These are phyloP conservation scores for Criorhina ranunculi DNA, from an alignment of 2,888 invertebrate species.

Conservation along the genomic window DNA sequence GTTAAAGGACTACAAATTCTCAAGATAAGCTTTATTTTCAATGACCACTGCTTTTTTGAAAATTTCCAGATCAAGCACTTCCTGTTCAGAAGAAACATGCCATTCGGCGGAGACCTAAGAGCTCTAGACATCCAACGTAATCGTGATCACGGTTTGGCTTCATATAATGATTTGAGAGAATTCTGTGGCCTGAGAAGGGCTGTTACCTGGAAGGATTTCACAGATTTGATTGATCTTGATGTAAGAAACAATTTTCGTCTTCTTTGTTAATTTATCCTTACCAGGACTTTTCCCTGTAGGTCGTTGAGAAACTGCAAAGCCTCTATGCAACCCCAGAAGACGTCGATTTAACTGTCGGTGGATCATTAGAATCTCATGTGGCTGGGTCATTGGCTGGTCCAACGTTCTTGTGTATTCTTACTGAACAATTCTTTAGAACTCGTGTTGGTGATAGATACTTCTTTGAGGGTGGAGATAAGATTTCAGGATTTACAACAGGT, in stretches of 20 bases:
- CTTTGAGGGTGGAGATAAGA: slow-evolving; percentile 89
- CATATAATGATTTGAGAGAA: slow-evolving; percentile 91
- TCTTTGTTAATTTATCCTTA: neutral
- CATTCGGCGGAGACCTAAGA: slow-evolving; percentile 92
- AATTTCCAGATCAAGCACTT: slow-evolving; percentile 87
- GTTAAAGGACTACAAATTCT: too few species aligned
- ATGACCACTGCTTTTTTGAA: neutral
- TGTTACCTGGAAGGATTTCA: slow-evolving; percentile 88
- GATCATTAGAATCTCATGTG: slow-evolving; percentile 91
- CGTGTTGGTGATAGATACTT: slow-evolving; percentile 94
- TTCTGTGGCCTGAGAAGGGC: slow-evolving; percentile 91
- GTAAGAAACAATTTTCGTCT: slow-evolving; percentile 79
- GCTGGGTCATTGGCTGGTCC: slow-evolving; percentile 93
- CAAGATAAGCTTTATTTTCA: neutral
- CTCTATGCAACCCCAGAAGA: slow-evolving; percentile 91
- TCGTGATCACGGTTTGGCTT: slow-evolving; percentile 93
- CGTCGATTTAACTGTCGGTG: slow-evolving; percentile 94
- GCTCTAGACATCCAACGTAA: slow-evolving; percentile 94
- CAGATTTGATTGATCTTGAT: slow-evolving; percentile 88
- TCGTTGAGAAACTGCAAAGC: slow-evolving; percentile 87
- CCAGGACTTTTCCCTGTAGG: slow-evolving; percentile 60
- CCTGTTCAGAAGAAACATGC: slow-evolving; percentile 88
- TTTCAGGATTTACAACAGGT: slow-evolving; percentile 88
- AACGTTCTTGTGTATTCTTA: slow-evolving; percentile 94
- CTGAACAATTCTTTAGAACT: slow-evolving; percentile 94